A percentile compares a stretch with the other conserved stretches of the same genome.
Conservation (phyloP, 2,113 vertebrate species). For the Gymnarchus niloticus region DNA sequence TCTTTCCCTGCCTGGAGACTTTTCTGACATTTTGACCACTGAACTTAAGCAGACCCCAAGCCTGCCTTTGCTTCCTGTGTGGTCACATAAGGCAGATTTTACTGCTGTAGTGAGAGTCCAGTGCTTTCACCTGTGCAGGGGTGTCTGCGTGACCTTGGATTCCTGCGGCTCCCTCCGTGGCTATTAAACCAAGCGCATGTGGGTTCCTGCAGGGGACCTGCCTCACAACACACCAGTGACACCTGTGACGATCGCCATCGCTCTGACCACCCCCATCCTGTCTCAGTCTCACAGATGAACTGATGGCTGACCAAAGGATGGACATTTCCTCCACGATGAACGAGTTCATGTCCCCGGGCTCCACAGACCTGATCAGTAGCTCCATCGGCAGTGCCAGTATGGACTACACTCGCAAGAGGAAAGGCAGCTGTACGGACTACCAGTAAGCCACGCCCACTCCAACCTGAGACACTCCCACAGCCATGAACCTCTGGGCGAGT, state of each 20-base stretch:
- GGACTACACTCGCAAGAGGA: conserved; percentile 94
- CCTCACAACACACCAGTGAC: no score
- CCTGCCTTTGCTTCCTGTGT: neutral
- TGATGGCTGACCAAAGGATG: conserved; percentile 99
- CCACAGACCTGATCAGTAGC: conserved; percentile 89
- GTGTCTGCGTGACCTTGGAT: neutral
- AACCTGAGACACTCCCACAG: neutral
- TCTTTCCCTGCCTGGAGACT: neutral
- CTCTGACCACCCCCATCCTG: neutral
- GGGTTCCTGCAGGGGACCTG: no score
- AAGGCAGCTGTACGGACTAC: conserved; percentile 93
- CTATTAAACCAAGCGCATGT: no score
- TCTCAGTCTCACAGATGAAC: conserved; percentile 62
- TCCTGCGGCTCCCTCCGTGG: neutral
- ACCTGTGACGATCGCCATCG: neutral
- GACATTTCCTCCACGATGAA: conserved; percentile 98
- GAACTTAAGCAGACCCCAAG: neutral
- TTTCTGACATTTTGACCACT: neutral
- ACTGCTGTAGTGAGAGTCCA: neutral
- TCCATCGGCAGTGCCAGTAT: conserved; percentile 79
- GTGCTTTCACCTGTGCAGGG: neutral
- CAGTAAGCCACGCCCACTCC: conserved; percentile 68
- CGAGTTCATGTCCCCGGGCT: conserved; percentile 92
- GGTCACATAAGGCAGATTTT: no score
- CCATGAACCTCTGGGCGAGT: neutral